Evolutionary conservation across 2,113 vertebrate species (phyloP).

Genomic region (Lophotis ruficrista): DNA sequence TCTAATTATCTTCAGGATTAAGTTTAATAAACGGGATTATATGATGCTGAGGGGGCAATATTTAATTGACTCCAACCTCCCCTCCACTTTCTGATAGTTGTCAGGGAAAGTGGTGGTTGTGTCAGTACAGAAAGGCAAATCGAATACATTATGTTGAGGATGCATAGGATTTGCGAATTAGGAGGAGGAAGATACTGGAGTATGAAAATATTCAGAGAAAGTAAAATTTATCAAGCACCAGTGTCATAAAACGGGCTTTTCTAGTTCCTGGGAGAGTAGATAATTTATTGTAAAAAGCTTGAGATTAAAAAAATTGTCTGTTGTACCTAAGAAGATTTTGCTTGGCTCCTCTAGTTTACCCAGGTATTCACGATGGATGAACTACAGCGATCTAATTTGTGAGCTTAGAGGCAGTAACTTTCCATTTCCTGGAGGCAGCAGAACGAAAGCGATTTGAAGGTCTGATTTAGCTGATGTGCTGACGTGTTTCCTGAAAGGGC

Average conservation of each 20-base stretch:
- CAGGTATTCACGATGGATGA: background rate
- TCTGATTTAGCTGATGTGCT: background rate
- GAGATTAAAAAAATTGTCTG: background rate
- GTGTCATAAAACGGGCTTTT: background rate
- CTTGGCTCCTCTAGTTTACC: background rate
- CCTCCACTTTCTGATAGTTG: background rate
- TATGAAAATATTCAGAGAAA: background rate
- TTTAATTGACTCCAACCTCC: background rate
- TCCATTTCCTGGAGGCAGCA: background rate
- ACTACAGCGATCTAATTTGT: background rate
- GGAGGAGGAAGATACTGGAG: background rate
- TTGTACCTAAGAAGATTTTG: background rate
- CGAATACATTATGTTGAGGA: fast-evolving
- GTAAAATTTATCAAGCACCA: background rate
- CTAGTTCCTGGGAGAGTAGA: background rate
- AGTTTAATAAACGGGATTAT: background rate
- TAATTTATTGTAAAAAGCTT: background rate
- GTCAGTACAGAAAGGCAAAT: background rate
- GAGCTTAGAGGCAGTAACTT: background rate
- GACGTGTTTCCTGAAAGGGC: background rate
- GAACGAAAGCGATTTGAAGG: background rate
- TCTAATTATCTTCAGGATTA: background rate
- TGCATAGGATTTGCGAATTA: background rate
- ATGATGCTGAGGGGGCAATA: background rate
- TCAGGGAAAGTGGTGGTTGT: background rate